These are phyloP conservation scores for Cardinalis cardinalis DNA, from an alignment of 2,113 vertebrate species.

Conservation along the genomic window DNA sequence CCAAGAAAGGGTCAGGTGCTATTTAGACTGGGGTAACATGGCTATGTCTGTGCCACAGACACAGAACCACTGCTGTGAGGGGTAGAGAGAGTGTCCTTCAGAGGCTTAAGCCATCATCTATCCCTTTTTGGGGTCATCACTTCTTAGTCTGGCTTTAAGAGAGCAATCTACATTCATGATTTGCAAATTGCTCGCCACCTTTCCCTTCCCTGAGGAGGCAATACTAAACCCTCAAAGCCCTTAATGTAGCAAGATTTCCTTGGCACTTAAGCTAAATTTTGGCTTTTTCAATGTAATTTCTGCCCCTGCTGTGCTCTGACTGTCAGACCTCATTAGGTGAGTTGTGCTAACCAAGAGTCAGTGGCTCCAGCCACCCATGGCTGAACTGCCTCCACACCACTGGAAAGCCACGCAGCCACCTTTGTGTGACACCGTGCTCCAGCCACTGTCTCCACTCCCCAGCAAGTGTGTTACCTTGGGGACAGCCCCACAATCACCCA, in stretches of 20 bases:
- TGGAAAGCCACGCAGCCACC: background rate
- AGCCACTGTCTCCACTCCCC: background rate
- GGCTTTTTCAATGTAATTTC: background rate
- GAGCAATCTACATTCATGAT: background rate
- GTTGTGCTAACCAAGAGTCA: background rate
- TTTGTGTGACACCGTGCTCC: background rate
- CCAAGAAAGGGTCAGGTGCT: background rate
- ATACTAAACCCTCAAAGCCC: background rate
- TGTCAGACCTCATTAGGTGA: background rate
- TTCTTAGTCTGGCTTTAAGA: background rate
- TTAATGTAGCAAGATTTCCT: background rate
- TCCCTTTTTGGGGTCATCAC: background rate
- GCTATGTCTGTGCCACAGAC: background rate
- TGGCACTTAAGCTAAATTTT: background rate
- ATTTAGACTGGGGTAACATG: background rate
- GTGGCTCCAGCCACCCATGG: background rate
- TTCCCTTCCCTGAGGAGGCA: background rate
- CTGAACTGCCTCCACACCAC: background rate
- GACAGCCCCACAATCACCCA: background rate
- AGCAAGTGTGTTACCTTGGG: background rate
- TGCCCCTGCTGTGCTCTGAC: background rate
- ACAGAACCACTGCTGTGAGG: accelerated
- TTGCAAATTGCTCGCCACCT: background rate
- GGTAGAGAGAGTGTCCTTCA: background rate
- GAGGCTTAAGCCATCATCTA: background rate